Conservation (phyloP, 1,140 invertebrate species). For the Amyelois transitella region DNA sequence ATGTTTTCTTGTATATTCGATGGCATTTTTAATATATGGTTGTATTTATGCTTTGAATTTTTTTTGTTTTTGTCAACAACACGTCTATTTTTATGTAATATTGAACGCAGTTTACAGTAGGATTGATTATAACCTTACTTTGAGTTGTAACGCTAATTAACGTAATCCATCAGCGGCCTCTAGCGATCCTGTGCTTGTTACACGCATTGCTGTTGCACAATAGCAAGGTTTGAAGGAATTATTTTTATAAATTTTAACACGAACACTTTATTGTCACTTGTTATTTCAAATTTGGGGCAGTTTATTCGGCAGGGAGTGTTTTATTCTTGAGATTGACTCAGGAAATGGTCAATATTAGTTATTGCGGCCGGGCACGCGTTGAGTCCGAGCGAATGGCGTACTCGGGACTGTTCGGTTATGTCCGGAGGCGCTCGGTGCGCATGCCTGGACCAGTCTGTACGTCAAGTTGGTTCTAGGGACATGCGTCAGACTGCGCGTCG, state of each 20-base stretch:
- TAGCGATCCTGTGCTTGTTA: constrained; percentile 19
- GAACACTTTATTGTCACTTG: constrained; percentile 33
- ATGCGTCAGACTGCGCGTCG: constrained; percentile 29
- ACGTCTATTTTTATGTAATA: background rate
- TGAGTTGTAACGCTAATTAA: constrained; percentile 26
- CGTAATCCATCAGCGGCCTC: constrained; percentile 27
- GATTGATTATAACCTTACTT: background rate
- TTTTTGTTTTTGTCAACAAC: background rate
- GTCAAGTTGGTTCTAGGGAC: constrained; percentile 28
- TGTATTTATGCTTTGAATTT: background rate
- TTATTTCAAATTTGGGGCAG: constrained; percentile 24
- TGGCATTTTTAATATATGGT: constrained; percentile 42
- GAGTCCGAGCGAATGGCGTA: constrained; percentile 27
- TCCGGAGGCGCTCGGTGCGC: constrained; percentile 35
- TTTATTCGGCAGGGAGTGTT: constrained; percentile 22
- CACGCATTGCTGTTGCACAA: constrained; percentile 24
- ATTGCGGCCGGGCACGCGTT: constrained; percentile 38
- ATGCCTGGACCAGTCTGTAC: constrained; percentile 23
- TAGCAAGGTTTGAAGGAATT: background rate
- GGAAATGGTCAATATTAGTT: constrained; percentile 60
- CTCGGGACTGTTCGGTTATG: constrained; percentile 61
- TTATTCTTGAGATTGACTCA: constrained; percentile 35
- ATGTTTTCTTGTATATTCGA: constrained; percentile 62
- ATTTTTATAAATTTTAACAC: constrained; percentile 20
- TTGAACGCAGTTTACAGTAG: background rate